Evolutionary conservation across 2,797 vertebrate genomes (phyloP).

Genomic region (Thalassophryne amazonica): DNA sequence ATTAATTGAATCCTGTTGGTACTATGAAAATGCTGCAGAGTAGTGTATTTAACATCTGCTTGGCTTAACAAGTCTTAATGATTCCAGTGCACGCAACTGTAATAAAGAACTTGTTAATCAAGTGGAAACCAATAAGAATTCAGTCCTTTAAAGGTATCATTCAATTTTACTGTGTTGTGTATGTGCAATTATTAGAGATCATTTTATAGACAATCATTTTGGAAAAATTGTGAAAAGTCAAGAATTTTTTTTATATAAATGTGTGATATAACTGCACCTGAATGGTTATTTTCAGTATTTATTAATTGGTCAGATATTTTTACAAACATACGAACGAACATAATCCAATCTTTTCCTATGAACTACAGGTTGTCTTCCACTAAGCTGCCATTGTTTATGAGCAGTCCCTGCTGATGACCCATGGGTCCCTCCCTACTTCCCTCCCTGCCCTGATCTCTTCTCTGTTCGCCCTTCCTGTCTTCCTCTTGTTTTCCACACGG

Average conservation of each 20-base stretch:
- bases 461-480: constrained; percentile 56
- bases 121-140: constrained; percentile 7
- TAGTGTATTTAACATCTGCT: constrained; percentile 9
- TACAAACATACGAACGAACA: no score
- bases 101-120: constrained; percentile 21
- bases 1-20: constrained; percentile 32
- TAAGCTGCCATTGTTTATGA: constrained; percentile 32
- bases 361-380: constrained; percentile 19
- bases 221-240: background rate
- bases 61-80: background rate
- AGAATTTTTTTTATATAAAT: background rate
- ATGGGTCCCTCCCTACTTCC: constrained; percentile 11
- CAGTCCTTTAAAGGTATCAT: constrained; percentile 6
- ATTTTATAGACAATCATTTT: background rate
- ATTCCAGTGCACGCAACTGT: background rate
- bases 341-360: constrained; percentile 12
- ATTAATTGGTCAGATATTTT: no score
- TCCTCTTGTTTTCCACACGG: constrained; percentile 75
- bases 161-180: constrained; percentile 3
- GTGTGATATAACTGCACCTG: background rate
- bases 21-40: constrained; percentile 11
- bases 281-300: no score
- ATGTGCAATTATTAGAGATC: background rate
- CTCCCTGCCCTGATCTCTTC: constrained; percentile 9
- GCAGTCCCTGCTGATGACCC: constrained; percentile 12